These are phyloP conservation scores for Podarcis cretensis DNA, from an alignment of 2,113 vertebrate genomes.

Conservation along the genomic window DNA sequence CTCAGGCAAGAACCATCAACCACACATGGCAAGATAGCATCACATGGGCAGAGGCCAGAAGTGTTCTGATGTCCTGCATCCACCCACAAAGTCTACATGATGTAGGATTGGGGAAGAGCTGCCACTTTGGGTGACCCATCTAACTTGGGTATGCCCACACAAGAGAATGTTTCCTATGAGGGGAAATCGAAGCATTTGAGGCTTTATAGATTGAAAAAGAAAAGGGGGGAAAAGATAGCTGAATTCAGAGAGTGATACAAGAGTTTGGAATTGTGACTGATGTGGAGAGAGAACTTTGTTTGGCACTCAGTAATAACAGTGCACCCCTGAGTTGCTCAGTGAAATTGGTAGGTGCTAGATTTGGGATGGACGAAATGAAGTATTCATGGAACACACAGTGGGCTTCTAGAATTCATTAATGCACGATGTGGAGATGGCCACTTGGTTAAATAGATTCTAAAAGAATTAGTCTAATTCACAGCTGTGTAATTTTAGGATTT, in stretches of 20 bases:
- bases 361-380: neutral
- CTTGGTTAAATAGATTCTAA: neutral
- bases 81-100: too few species aligned
- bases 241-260: neutral
- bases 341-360: neutral
- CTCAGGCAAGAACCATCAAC: too few species aligned
- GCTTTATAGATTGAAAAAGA: neutral
- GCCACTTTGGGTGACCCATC: too few species aligned
- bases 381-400: neutral
- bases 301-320: neutral
- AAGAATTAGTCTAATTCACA: neutral
- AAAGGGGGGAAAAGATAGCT: neutral
- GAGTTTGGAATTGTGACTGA: neutral
- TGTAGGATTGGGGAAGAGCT: neutral
- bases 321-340: neutral
- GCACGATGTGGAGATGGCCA: neutral
- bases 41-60: neutral
- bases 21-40: too few species aligned
- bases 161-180: neutral
- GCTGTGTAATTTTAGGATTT: neutral
- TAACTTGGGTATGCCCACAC: neutral
- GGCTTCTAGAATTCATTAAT: neutral
- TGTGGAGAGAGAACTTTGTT: neutral
- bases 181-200: neutral
- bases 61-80: neutral